A percentile compares a stretch with the other conserved stretches of the same genome.
These are phyloP conservation scores for Hylyphantes graminicola DNA, from an alignment of 1,140 invertebrate genomes.

Conservation along the genomic window DNA sequence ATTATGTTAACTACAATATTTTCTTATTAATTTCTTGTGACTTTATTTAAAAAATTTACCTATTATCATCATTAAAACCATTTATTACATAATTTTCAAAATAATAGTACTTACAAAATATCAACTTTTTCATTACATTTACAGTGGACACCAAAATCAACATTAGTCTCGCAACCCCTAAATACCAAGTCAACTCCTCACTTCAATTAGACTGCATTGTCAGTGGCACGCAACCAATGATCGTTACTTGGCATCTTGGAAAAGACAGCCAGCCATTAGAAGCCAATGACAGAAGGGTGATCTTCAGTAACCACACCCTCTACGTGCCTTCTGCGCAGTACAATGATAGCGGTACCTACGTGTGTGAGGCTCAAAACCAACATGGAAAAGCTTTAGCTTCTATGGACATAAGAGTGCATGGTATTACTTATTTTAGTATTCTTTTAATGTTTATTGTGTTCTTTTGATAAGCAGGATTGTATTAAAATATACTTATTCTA, in stretches of 20 bases:
- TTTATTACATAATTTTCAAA: neutral
- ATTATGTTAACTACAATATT: too few species aligned
- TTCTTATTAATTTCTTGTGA: too few species aligned
- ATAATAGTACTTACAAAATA: neutral
- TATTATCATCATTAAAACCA: neutral
- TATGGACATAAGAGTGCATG: constrained; percentile 77
- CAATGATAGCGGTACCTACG: constrained; percentile 81
- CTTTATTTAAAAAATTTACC: too few species aligned
- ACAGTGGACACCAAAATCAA: constrained; percentile 55
- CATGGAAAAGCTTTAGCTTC: constrained; percentile 75
- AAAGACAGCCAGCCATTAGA: neutral
- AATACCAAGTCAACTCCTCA: constrained; percentile 56
- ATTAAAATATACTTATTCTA: too few species aligned
- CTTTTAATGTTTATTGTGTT: neutral
- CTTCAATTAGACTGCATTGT: constrained; percentile 56
- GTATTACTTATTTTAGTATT: constrained; percentile 67
- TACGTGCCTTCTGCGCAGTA: constrained; percentile 74
- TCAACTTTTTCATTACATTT: neutral
- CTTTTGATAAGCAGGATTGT: too few species aligned
- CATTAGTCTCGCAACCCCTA: constrained; percentile 23
- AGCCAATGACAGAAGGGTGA: constrained; percentile 18
- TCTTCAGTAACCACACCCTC: constrained; percentile 73
- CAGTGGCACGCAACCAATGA: constrained; percentile 21
- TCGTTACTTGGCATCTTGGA: constrained; percentile 38
- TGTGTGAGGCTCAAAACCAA: constrained; percentile 81